These are phyloP conservation scores for Dasysyrphus albostriatus DNA, from an alignment of 2,888 invertebrate genomes.

Conservation along the genomic window DNA sequence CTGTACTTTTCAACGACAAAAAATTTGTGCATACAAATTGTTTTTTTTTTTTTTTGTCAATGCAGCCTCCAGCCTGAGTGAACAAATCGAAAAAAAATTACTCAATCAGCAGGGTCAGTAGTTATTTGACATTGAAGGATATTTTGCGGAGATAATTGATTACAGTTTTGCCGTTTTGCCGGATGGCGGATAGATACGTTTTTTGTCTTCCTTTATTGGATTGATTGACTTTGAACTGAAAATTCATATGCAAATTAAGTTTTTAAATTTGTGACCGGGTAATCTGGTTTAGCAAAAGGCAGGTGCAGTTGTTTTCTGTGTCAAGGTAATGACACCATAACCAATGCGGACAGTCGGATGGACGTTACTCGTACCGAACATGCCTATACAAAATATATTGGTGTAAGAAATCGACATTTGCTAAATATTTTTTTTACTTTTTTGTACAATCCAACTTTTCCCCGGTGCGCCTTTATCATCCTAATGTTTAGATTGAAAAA, in stretches of 20 bases:
- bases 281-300: slow-evolving; percentile 38
- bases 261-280: slow-evolving; percentile 44
- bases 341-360: slow-evolving; percentile 17
- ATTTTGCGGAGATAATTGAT: slow-evolving; percentile 73
- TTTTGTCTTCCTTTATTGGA: slow-evolving; percentile 59
- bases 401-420: slow-evolving; percentile 52
- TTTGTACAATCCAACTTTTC: not conserved
- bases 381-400: not conserved
- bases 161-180: slow-evolving; percentile 54
- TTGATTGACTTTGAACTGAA: slow-evolving; percentile 49
- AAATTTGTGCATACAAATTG: not conserved
- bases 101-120: slow-evolving; percentile 66
- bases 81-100: slow-evolving; percentile 36
- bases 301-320: slow-evolving; percentile 45
- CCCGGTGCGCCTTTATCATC: not conserved
- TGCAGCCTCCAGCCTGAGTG: slow-evolving; percentile 23
- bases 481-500: slow-evolving; percentile 51
- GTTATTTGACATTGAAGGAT: slow-evolving; percentile 75
- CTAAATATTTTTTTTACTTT: not conserved
- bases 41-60: slow-evolving; percentile 25
- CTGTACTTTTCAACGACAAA: not conserved
- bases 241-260: slow-evolving; percentile 66
- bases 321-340: slow-evolving; percentile 60
- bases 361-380: slow-evolving; percentile 1
- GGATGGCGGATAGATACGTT: slow-evolving; percentile 18